A percentile compares a stretch with the other conserved stretches of the same genome.
These are phyloP conservation scores for Gryllus bimaculatus DNA, from an alignment of 1,140 invertebrate genomes.

Conservation along the genomic window DNA sequence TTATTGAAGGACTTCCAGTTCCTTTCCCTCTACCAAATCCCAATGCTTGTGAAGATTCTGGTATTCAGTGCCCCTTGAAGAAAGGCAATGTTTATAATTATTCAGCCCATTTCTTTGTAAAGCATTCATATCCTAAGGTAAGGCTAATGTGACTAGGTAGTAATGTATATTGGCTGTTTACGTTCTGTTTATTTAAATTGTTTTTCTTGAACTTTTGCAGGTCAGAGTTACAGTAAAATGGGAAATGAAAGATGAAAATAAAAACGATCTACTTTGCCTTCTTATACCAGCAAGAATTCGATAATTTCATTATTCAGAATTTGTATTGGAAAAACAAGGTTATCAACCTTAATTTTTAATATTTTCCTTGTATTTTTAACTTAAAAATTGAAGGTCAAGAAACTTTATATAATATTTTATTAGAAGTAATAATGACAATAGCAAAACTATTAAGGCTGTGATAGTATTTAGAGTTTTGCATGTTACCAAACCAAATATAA, in stretches of 20 bases:
- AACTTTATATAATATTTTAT: too few species aligned
- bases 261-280: not conserved
- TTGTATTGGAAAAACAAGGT: too few species aligned
- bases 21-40: slow-evolving; percentile 59
- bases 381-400: too few species aligned
- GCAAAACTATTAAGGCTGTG: too few species aligned
- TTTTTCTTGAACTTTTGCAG: not conserved
- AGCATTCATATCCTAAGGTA: slow-evolving; percentile 54
- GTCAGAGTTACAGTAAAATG: not conserved
- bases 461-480: too few species aligned
- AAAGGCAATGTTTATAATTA: slow-evolving; percentile 47
- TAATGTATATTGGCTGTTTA: too few species aligned
- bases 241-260: not conserved
- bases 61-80: slow-evolving; percentile 54
- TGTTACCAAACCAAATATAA: too few species aligned
- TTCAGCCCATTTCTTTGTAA: slow-evolving; percentile 45
- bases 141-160: slow-evolving; percentile 13
- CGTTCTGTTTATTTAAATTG: not conserved
- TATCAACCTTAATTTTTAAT: too few species aligned
- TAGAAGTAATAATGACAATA: too few species aligned
- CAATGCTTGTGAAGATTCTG: slow-evolving; percentile 51
- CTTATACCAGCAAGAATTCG: not conserved
- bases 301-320: not conserved
- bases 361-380: too few species aligned
- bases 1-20: slow-evolving; percentile 54